phyloP scores from a whole-genome alignment of 2,888 invertebrate genomes.

The Druceiella hillmani region DNA sequence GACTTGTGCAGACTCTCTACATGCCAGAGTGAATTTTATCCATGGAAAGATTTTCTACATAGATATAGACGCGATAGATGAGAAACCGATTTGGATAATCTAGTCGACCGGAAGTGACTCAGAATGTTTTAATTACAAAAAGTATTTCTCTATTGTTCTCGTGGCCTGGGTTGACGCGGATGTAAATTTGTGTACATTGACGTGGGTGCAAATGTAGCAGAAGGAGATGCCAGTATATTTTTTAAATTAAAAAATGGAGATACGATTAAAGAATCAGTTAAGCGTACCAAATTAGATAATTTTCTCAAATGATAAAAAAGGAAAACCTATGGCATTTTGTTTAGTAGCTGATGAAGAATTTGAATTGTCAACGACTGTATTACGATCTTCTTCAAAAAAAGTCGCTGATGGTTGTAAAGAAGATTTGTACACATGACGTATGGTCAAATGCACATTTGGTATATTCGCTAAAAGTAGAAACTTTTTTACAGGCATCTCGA shows the following conservation, averaged over 20 bases:
- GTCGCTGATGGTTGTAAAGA: conserved; percentile 1
- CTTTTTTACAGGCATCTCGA: neutral
- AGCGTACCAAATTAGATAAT: neutral
- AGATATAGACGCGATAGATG: conserved; percentile 6
- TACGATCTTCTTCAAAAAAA: neutral
- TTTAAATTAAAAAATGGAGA: neutral
- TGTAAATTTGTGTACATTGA: conserved; percentile 4
- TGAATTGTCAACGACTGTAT: too few relatives aligned
- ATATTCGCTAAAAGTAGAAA: neutral
- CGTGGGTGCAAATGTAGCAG: conserved; percentile 5
- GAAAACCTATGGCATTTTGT: neutral
- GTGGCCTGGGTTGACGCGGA: conserved; percentile 7
- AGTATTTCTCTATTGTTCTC: conserved; percentile 4
- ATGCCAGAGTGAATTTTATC: too few relatives aligned
- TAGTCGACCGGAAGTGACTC: conserved; percentile 7
- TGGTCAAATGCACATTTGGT: neutral
- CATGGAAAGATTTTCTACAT: too few relatives aligned
- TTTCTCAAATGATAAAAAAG: neutral
- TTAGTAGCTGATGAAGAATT: neutral
- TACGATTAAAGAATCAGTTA: neutral
- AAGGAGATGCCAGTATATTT: neutral
- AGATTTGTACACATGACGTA: neutral
- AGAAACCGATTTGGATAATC: conserved; percentile 7
- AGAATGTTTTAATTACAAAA: conserved; percentile 11
- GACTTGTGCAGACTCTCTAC: too few relatives aligned